These are phyloP conservation scores for Anolis carolinensis DNA, from an alignment of 2,113 vertebrate species.

Conservation along the genomic window DNA sequence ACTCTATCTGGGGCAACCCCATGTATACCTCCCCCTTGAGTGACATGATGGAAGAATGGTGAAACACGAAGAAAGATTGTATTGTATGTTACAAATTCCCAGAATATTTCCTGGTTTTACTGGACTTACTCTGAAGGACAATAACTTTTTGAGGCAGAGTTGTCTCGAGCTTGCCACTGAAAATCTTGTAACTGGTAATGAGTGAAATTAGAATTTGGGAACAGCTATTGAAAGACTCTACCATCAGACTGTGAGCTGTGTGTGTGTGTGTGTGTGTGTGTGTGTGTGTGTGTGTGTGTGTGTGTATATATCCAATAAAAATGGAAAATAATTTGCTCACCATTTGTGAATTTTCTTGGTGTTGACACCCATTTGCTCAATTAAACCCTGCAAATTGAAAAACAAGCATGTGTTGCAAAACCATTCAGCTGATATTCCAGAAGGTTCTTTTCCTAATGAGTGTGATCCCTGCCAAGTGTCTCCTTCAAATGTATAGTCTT, in stretches of 20 bases:
- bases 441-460: background rate
- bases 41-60: too few species aligned
- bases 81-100: background rate
- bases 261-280: background rate
- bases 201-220: background rate
- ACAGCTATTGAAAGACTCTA: background rate
- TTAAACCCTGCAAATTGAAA: background rate
- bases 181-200: background rate
- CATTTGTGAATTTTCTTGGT: background rate
- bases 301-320: background rate
- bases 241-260: background rate
- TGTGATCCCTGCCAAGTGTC: background rate
- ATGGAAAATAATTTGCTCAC: background rate
- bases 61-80: too few species aligned
- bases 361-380: rapidly evolving
- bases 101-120: background rate
- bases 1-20: too few species aligned
- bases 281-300: background rate
- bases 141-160: background rate
- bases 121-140: background rate
- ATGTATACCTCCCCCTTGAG: too few species aligned
- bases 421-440: background rate
- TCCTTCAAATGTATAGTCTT: background rate
- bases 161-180: background rate
- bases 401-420: background rate